Conservation (phyloP, 2,888 invertebrate species). For the Acronicta aceris region DNA sequence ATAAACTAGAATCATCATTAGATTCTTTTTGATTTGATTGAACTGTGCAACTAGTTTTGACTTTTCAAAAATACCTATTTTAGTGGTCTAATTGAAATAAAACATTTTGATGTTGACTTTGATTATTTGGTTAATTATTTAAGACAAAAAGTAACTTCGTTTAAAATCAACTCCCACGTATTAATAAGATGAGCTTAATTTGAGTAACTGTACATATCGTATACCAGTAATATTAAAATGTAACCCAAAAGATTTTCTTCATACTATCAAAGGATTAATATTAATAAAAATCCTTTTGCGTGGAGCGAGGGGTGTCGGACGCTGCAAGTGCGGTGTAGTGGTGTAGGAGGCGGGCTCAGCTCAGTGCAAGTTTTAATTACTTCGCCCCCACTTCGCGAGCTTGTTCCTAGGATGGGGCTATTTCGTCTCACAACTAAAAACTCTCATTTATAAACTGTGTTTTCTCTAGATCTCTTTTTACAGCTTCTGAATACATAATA, state of each 20-base stretch:
- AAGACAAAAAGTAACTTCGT: background rate
- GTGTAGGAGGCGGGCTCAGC: conserved; percentile 54
- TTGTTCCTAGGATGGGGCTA: conserved; percentile 77
- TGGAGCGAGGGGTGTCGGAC: conserved; percentile 52
- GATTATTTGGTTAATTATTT: background rate
- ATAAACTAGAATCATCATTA: no score
- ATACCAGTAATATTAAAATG: conserved; percentile 20
- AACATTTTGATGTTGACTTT: no score
- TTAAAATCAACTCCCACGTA: background rate
- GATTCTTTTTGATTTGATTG: no score
- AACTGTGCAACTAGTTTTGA: no score
- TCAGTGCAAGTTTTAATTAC: conserved; percentile 84
- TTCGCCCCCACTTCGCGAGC: conserved; percentile 77
- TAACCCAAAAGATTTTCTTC: conserved; percentile 28
- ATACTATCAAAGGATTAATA: conserved; percentile 64
- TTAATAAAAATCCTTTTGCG: conserved; percentile 61
- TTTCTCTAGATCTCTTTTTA: conserved; percentile 68
- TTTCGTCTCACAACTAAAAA: conserved; percentile 80
- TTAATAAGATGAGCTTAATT: background rate
- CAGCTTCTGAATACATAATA: conserved; percentile 67
- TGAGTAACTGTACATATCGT: background rate
- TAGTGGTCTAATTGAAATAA: no score
- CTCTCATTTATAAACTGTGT: conserved; percentile 79
- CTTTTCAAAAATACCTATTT: no score
- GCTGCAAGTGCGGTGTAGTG: conserved; percentile 54